phyloP scores from a whole-genome alignment of 2,888 invertebrate genomes.

The Seira musarum region DNA sequence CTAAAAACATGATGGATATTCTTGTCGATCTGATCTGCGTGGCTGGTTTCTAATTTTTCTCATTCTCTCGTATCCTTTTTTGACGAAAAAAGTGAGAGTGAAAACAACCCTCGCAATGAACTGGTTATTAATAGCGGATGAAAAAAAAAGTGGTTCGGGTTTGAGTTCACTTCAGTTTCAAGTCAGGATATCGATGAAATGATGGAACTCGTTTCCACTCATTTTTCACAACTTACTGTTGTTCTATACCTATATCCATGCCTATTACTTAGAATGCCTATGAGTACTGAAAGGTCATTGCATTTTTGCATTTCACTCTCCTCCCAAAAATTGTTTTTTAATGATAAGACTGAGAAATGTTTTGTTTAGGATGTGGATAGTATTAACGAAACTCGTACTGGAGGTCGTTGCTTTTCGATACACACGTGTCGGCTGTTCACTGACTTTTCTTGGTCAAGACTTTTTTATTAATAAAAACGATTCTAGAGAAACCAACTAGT shows the following conservation, averaged over 20 bases:
- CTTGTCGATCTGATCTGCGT: neutral
- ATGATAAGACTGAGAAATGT: neutral
- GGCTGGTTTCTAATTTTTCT: neutral
- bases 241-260: neutral
- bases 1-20: neutral
- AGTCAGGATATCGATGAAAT: neutral
- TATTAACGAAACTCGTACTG: neutral
- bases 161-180: too few species aligned
- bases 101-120: neutral
- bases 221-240: neutral
- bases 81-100: neutral
- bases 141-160: neutral
- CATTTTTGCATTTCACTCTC: neutral
- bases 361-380: neutral
- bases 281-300: neutral
- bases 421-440: neutral
- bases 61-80: neutral
- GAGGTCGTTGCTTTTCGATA: neutral
- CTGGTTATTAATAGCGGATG: neutral
- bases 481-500: neutral
- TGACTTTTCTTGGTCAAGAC: neutral
- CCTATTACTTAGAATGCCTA: too few species aligned
- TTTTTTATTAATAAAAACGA: neutral
- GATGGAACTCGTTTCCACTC: neutral
- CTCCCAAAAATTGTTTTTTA: neutral